Percentiles rank a stretch among this genome's conserved stretches.
Evolutionary conservation across 2,113 vertebrate genomes (phyloP).

Genomic region (Hypomesus transpacificus): DNA sequence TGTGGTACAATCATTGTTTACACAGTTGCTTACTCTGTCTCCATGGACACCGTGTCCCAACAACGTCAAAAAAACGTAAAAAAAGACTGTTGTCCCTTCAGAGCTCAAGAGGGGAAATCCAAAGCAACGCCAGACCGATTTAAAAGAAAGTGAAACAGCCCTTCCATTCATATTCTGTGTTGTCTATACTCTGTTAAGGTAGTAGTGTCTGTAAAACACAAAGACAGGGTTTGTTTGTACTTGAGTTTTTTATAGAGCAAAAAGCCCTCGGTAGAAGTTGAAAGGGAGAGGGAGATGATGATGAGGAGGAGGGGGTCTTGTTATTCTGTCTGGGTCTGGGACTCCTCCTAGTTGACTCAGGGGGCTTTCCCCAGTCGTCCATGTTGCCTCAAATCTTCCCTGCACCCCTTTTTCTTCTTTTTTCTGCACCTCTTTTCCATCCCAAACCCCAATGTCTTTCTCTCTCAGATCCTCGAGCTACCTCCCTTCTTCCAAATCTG

Average conservation of each 20-base stretch:
- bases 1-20: conserved; percentile 26
- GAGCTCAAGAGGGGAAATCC: not conserved
- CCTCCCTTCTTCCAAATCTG: no score
- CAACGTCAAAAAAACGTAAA: not conserved
- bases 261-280: conserved; percentile 16
- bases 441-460: no score
- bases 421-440: no score
- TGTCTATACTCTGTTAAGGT: not conserved
- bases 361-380: not conserved
- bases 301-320: conserved; percentile 20
- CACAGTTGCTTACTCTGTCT: not conserved
- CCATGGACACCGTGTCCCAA: conserved; percentile 25
- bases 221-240: conserved; percentile 14
- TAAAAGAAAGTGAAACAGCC: conserved; percentile 6
- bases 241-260: conserved; percentile 31
- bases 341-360: not conserved
- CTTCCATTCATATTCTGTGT: not conserved
- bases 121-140: not conserved
- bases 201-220: conserved; percentile 9
- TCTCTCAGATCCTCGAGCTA: no score
- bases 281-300: conserved; percentile 5
- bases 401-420: no score
- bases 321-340: conserved; percentile 43
- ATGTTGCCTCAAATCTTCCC: not conserved
- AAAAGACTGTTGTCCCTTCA: not conserved